Evolutionary conservation across 1,140 invertebrate genomes (phyloP), one percentile per base, ranked within the genome.

Genomic region (Sipha flava): DNA sequence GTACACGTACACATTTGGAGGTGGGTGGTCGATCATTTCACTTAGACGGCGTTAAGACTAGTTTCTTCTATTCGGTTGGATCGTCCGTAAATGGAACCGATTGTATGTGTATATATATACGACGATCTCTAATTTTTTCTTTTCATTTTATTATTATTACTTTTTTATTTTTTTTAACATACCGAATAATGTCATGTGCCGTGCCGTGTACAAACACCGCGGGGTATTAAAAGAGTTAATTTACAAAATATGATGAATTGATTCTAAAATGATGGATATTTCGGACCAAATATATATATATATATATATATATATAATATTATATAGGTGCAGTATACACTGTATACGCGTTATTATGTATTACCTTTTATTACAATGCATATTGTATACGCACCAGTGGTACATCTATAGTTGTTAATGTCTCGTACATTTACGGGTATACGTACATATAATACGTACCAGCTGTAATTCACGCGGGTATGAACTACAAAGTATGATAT

Each of bases 1-100:
- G 47, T 26, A 18, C 34, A 52, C 59, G 40, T 12, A 43, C 40
- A 31, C 16, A n/a, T 49, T 18, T 31, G 9, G 31, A 52, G 47
- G 70, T 73, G 45, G 70, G 70, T 73, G 70, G 70, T 73, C 70
- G 72, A 75, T 52, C 49, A 16, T 57, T 77, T 77, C 21, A 77
- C 73, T 57, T 57, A 34, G 34, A 77, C 73, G 52, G 52, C 52
- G 73, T 59, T 77, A 57, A 37, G n/a, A 57, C 52, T 37, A 77
- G 18, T 59, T 77, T 59, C 6, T 59, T 43, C 52, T 75, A 43
- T 77, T 37, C 37, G 14, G 29, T 52, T 21, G 34, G 57, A 75
- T 57, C 21, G 47, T 9, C 45, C 40, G 16, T 77, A 77, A 77
- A 77, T 57, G 34, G 37, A 77, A 57, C 34, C 37, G 34, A 77